A percentile compares a stretch with the other conserved stretches of the same genome.
Evolutionary conservation across 35 echinoderm and acorn worm genomes (phyloP).

Genomic region (Heliocidaris erythrogramma): DNA sequence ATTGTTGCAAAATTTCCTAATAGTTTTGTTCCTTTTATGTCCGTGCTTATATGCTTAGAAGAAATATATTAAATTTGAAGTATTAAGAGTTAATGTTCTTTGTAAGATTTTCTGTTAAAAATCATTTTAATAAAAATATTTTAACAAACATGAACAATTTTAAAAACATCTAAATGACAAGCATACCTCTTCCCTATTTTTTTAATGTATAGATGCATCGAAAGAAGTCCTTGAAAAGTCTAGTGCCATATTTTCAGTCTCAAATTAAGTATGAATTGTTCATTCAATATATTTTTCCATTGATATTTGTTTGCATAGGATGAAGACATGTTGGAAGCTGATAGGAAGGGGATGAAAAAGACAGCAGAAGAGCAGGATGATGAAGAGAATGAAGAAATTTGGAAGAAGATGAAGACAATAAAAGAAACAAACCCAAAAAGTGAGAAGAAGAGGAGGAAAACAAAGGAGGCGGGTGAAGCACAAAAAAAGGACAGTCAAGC

Average conservation of each 20-base stretch:
- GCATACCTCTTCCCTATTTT: no score
- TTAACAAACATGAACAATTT: no score
- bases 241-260: no score
- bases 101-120: no score
- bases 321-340: slow-evolving; percentile 34
- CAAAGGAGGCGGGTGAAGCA: not conserved
- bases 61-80: no score
- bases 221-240: no score
- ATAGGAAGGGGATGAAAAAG: not conserved
- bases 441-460: slow-evolving; percentile 48
- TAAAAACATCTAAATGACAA: no score
- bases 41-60: no score
- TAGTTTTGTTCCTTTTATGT: no score
- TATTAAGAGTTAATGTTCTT: no score
- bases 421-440: slow-evolving; percentile 11
- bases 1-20: not conserved
- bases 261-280: not conserved
- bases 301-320: not conserved
- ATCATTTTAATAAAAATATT: no score
- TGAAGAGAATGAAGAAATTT: slow-evolving; percentile 62
- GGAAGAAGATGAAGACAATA: slow-evolving; percentile 64
- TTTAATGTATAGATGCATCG: no score
- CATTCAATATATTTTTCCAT: not conserved
- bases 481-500: not conserved
- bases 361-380: slow-evolving; percentile 35